Evolutionary conservation across 2,113 vertebrate species (phyloP).

Genomic region (Dendrocopos noguchii): DNA sequence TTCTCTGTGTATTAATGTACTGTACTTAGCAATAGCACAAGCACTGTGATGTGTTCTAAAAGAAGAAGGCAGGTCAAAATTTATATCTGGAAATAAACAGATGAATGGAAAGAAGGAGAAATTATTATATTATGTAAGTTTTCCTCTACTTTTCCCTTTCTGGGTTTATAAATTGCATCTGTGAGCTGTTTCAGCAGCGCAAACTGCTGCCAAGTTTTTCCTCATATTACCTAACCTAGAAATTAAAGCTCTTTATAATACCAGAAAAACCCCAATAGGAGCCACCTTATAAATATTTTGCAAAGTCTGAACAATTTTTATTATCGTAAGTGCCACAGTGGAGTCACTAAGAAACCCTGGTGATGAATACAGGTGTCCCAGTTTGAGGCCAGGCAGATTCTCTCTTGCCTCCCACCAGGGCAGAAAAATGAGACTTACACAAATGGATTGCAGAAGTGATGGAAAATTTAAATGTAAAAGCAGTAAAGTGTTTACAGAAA

Average conservation of each 20-base stretch:
- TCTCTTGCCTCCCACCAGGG: no score
- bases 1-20: not conserved
- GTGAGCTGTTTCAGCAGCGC: not conserved
- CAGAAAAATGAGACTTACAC: no score
- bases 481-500: no score
- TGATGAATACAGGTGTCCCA: not conserved
- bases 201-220: not conserved
- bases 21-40: not conserved
- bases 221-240: not conserved
- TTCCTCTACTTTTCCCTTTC: not conserved
- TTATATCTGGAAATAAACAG: not conserved
- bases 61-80: not conserved
- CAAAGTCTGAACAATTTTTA: not conserved
- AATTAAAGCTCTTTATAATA: not conserved
- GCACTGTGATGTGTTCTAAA: not conserved
- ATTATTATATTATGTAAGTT: not conserved
- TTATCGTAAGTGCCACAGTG: not conserved
- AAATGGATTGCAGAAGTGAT: no score
- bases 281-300: not conserved
- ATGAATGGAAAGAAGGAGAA: not conserved
- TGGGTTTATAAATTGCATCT: not conserved
- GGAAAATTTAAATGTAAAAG: no score
- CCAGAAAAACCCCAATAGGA: not conserved
- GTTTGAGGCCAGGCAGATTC: no score
- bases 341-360: not conserved